phyloP scores from a whole-genome alignment of 2,113 vertebrate species.

The Engraulis encrasicolus region DNA sequence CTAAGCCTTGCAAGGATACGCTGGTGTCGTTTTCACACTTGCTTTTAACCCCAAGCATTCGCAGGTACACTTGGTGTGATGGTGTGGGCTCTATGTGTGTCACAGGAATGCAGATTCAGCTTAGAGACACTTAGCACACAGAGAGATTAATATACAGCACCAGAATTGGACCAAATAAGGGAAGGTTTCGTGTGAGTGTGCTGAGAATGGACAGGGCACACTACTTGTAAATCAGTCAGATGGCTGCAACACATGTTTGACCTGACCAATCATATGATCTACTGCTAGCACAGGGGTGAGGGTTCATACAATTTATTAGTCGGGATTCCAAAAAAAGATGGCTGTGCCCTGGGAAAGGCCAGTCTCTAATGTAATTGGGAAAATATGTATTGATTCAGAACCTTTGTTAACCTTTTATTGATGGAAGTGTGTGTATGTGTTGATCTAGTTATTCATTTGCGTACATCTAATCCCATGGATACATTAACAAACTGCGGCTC shows the following conservation, averaged over 20 bases:
- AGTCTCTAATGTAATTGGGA: background rate
- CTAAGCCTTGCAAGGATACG: background rate
- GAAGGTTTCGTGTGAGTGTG: background rate
- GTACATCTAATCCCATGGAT: background rate
- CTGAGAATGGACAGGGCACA: background rate
- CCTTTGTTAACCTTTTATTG: background rate
- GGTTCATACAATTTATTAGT: constrained; percentile 1
- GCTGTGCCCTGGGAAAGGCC: background rate
- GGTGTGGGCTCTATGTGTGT: background rate
- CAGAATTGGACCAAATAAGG: constrained; percentile 14
- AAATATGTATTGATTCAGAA: background rate
- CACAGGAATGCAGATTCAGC: background rate
- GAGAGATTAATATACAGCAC: background rate
- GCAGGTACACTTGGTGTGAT: background rate
- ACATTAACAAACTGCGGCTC: no score
- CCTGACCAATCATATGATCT: background rate
- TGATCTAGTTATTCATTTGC: background rate
- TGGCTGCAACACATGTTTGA: background rate
- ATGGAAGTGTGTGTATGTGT: no score
- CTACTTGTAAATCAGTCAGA: constrained; percentile 8
- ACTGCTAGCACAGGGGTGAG: background rate
- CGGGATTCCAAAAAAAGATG: background rate
- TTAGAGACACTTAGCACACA: background rate
- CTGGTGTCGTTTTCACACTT: background rate
- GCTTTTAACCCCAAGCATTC: background rate